phyloP scores from a whole-genome alignment of 1,140 invertebrate genomes.

The Macrosteles quadrilineatus region DNA sequence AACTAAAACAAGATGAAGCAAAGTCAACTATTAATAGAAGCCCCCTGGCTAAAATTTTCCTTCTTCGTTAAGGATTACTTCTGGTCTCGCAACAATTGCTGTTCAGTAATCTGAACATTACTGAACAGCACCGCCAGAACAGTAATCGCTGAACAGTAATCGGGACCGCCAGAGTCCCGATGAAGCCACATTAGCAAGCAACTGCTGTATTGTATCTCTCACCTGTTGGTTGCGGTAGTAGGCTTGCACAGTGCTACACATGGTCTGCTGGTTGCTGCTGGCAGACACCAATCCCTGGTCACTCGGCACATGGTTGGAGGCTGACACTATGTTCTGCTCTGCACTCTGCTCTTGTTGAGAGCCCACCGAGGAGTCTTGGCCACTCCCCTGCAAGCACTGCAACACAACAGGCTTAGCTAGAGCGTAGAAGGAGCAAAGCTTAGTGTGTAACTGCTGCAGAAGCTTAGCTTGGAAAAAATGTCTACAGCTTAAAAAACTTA shows the following conservation, averaged over 20 bases:
- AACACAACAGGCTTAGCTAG: too few species aligned
- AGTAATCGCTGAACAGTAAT: neutral
- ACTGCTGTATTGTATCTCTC: too few species aligned
- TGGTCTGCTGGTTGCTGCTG: slow-evolving; percentile 10
- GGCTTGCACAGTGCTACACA: slow-evolving; percentile 17
- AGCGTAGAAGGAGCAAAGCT: too few species aligned
- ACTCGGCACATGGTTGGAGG: slow-evolving; percentile 26
- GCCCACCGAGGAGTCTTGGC: slow-evolving; percentile 35
- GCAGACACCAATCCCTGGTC: slow-evolving; percentile 20
- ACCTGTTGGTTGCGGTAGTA: slow-evolving; percentile 32
- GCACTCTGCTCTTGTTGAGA: slow-evolving; percentile 37
- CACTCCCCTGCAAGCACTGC: slow-evolving; percentile 1
- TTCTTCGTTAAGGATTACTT: neutral
- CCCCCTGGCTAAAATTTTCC: neutral
- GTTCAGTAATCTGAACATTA: neutral
- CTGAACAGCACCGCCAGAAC: neutral
- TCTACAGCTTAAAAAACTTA: too few species aligned
- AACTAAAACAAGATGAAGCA: too few species aligned
- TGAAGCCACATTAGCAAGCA: neutral
- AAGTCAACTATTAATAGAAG: too few species aligned
- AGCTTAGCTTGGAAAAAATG: too few species aligned
- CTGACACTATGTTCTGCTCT: slow-evolving; percentile 36
- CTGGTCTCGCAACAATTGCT: neutral
- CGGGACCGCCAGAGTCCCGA: neutral
- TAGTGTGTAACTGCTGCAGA: too few species aligned